Conservation (phyloP, 2,113 vertebrate species). For the Indri indri region DNA sequence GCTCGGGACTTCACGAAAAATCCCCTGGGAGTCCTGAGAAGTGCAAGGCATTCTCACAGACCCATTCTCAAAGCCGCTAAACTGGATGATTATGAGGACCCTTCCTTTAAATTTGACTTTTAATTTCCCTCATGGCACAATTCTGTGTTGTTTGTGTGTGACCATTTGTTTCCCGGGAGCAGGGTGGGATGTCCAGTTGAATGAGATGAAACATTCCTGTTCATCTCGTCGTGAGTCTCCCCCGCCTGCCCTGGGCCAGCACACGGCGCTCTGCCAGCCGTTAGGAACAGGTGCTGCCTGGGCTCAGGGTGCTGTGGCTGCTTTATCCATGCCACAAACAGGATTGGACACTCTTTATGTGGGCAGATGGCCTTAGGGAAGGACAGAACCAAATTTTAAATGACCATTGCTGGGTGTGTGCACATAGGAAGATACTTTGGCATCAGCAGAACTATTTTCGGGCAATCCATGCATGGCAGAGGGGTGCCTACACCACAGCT, state of each 20-base stretch:
- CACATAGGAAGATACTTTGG: background rate
- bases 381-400: background rate
- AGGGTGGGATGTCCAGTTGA: background rate
- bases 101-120: background rate
- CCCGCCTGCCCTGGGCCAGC: accelerated
- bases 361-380: background rate
- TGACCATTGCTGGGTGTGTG: background rate
- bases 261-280: background rate
- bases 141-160: background rate
- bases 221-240: background rate
- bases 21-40: background rate
- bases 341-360: background rate
- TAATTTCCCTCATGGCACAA: background rate
- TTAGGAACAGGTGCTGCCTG: background rate
- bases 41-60: background rate
- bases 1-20: background rate
- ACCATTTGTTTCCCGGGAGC: background rate
- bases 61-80: background rate
- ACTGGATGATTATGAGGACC: background rate
- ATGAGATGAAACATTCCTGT: background rate
- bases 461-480: background rate
- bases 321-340: background rate
- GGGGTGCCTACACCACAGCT: background rate
- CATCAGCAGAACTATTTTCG: background rate
- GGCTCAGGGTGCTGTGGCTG: background rate